Base-by-base conservation (phyloP, 2,888 invertebrate species). In the Leptothorax acervorum region DNA sequence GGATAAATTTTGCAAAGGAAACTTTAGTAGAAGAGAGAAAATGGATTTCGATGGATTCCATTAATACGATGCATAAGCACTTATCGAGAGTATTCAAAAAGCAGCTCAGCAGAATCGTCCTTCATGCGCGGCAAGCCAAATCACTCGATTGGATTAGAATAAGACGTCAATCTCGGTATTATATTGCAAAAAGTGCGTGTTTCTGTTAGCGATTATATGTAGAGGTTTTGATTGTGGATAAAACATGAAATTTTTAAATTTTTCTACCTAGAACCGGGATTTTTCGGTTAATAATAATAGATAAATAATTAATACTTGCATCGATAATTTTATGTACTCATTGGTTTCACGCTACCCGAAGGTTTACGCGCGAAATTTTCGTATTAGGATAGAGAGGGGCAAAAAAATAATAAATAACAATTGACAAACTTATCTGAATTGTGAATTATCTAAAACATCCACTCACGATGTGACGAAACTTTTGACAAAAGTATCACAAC, bases 1-100 rank as follows among this genome's bases (percentile, higher is more conserved):
- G 66, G 75, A 68, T 81, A 78, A 75, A 68, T 48, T 83, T 73
- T 76, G 84, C 63, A 82, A 87, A 86, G 68, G 28, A 82, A 45
- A 70, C 57, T 82, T 82, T 83, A 85, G 70, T 83, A 85, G 79
- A 70, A 55, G 42, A 45, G 42, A 76, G 68, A 23, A 81, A 85
- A 87, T 78, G 78, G 86, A 83, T 75, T 60, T 71, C 82, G 48
- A 84, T 75, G 31, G 73, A 85, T 73, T 63, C 73, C 85, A 79
- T 78, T 82, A 81, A 82, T 87, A 79, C 51, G 83, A 51, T 68
- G 79, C 75, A 66, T 73, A 82, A 85, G 85, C 85, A 86, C 75
- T 88, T 85, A 82, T 81, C 71, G 81, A 74, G 82, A 84, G 63
- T 84, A 63, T 73, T 81, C n/a, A 75, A 73, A 86, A 81, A 85